These are phyloP conservation scores for Eupeodes luniger DNA, from an alignment of 2,888 invertebrate species.

Conservation along the genomic window DNA sequence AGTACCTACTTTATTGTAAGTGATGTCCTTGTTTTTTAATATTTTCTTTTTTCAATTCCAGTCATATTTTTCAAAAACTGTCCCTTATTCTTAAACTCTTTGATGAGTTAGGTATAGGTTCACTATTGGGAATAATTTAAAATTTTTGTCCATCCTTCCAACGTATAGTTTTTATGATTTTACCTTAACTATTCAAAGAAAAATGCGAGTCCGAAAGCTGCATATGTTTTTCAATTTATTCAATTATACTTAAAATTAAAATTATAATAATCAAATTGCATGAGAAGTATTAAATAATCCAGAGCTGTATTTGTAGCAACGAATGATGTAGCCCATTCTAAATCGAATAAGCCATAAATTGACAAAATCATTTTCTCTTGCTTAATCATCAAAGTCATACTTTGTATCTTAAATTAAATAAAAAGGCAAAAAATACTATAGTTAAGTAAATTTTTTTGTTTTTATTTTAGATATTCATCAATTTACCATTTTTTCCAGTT, in stretches of 20 bases:
- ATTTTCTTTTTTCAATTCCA: no score
- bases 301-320: not conserved
- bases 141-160: no score
- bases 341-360: constrained; percentile 20
- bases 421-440: not conserved
- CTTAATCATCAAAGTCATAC: not conserved
- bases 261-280: constrained; percentile 21
- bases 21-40: no score
- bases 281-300: not conserved
- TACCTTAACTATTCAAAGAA: no score
- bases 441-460: not conserved
- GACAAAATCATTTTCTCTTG: constrained; percentile 21
- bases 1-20: no score
- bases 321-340: constrained; percentile 24
- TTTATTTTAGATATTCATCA: not conserved
- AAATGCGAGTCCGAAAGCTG: no score
- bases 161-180: no score
- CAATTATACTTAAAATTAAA: not conserved
- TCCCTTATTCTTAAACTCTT: no score
- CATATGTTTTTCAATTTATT: no score
- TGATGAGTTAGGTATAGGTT: no score
- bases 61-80: no score
- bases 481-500: constrained; percentile 3
- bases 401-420: constrained; percentile 20
- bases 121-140: no score